These are phyloP conservation scores for Muscicapa comitata DNA, from an alignment of 2,797 vertebrate species.

Conservation along the genomic window DNA sequence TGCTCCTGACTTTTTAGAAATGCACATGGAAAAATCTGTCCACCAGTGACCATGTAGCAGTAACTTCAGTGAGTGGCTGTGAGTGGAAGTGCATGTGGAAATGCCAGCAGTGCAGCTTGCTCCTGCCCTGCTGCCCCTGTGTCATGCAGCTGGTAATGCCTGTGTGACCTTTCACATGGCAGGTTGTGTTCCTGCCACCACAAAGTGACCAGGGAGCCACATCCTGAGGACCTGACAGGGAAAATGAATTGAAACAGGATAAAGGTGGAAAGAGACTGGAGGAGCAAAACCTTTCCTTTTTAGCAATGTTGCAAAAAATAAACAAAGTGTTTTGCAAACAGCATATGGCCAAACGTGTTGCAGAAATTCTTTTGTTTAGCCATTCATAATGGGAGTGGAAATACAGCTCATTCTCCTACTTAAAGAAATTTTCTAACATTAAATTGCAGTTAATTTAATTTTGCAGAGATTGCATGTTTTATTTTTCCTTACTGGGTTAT, in stretches of 20 bases:
- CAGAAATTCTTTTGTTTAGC: not conserved
- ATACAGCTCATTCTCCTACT: not conserved
- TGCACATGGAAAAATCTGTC: not conserved
- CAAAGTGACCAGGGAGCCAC: not conserved
- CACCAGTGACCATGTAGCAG: not conserved
- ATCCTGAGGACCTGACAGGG: not conserved
- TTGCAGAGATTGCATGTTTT: not conserved
- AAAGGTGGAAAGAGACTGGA: not conserved
- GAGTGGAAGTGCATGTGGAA: not conserved
- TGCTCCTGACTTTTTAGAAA: not conserved
- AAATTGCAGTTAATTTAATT: not conserved
- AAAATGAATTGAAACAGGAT: not conserved
- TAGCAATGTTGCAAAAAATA: not conserved
- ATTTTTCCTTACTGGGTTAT: not conserved
- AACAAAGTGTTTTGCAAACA: not conserved
- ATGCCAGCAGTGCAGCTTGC: not conserved
- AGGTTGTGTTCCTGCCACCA: not conserved
- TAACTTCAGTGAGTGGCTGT: not conserved
- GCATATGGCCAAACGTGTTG: not conserved
- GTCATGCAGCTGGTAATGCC: accelerated
- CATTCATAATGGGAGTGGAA: not conserved
- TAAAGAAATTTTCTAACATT: not conserved
- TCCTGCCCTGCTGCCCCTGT: not conserved
- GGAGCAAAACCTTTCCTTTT: not conserved
- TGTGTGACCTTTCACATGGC: not conserved